phyloP scores from a whole-genome alignment of 2,888 invertebrate species.

The Tetramorium bicarinatum region DNA sequence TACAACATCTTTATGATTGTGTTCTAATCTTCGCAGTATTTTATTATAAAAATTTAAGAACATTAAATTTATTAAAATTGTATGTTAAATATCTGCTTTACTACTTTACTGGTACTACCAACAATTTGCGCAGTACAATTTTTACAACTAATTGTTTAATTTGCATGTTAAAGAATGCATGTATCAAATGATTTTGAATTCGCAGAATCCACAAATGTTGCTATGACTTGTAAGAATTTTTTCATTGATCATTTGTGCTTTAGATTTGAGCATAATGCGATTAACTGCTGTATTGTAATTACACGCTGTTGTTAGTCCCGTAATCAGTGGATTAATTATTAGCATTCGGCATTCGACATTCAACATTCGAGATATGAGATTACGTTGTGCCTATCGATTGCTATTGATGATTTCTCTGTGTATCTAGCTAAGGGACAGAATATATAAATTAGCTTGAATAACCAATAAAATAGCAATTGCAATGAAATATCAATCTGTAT shows the following conservation, averaged over 20 bases:
- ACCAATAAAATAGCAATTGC: not conserved
- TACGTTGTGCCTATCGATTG: constrained; percentile 53
- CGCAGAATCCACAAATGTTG: not conserved
- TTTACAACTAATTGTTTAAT: constrained; percentile 14
- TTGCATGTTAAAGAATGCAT: not conserved
- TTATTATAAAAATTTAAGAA: not conserved
- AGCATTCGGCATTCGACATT: constrained; percentile 57
- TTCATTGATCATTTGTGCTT: not conserved
- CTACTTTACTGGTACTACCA: not conserved
- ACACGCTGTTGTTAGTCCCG: constrained; percentile 18
- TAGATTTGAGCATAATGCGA: constrained; percentile 31
- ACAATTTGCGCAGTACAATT: not conserved
- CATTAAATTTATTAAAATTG: not conserved
- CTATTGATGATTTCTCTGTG: constrained; percentile 49
- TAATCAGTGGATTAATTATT: constrained; percentile 53
- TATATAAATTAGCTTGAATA: not conserved
- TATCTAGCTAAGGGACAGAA: constrained; percentile 10
- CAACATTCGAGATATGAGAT: constrained; percentile 62
- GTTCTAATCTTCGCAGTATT: not conserved
- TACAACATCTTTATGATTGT: not conserved
- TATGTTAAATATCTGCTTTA: not conserved
- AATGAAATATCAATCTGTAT: not conserved
- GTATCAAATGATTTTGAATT: not conserved
- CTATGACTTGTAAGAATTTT: constrained; percentile 37
- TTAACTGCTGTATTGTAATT: constrained; percentile 30